phyloP scores from a whole-genome alignment of 2,888 invertebrate genomes.

The Drosophila silvestris region DNA sequence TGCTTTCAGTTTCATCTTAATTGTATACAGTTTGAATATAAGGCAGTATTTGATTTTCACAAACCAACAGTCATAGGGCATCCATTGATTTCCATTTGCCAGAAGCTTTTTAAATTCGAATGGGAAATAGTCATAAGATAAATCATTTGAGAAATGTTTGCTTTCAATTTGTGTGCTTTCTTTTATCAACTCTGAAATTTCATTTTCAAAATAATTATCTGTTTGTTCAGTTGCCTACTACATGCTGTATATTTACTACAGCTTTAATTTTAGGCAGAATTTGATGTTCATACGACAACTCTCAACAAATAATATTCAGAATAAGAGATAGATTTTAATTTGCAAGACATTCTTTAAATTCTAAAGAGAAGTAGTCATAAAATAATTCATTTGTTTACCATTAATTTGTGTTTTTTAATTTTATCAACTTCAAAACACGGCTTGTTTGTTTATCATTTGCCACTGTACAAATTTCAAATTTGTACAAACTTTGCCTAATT shows the following conservation, averaged over 20 bases:
- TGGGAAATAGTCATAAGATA: background rate
- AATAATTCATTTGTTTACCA: background rate
- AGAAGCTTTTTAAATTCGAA: background rate
- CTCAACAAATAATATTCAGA: background rate
- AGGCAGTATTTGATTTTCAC: background rate
- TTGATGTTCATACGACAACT: background rate
- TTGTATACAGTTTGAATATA: background rate
- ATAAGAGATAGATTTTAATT: background rate
- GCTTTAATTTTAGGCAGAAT: background rate
- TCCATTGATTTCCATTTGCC: background rate
- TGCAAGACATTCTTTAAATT: background rate
- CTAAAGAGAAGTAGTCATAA: background rate
- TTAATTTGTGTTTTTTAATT: background rate
- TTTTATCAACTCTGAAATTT: background rate
- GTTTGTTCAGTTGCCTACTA: background rate
- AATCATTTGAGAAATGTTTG: background rate
- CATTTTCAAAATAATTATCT: background rate
- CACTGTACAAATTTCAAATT: background rate
- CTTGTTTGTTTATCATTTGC: background rate
- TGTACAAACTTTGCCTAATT: background rate
- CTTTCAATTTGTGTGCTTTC: conserved; percentile 14
- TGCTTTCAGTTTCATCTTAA: background rate
- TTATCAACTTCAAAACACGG: background rate
- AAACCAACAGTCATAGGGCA: background rate
- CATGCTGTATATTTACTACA: background rate